Conservation (phyloP, 2,888 invertebrate species). For the Lobophora halterata region DNA sequence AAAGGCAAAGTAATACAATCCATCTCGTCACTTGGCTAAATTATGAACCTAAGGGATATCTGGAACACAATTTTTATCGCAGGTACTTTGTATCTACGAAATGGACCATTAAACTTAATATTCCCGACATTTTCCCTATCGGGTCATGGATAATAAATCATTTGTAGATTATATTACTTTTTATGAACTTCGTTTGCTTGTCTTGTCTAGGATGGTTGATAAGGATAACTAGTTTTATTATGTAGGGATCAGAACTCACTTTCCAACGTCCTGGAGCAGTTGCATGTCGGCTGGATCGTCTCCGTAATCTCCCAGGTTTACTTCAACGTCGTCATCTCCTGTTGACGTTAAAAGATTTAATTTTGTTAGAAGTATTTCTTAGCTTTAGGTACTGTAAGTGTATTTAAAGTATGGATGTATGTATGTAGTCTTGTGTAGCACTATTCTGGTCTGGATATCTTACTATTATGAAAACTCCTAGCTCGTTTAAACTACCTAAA, state of each 20-base stretch:
- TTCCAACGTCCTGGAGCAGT: conserved; percentile 84
- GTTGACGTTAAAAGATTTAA: too few relatives aligned
- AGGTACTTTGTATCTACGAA: conserved; percentile 13
- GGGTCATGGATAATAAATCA: conserved; percentile 18
- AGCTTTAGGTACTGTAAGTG: too few relatives aligned
- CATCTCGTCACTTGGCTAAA: conserved; percentile 9
- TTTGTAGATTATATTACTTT: conserved; percentile 16
- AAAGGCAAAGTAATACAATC: conserved; percentile 1
- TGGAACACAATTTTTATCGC: conserved; percentile 7
- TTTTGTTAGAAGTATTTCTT: too few relatives aligned
- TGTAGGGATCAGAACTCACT: conserved; percentile 75
- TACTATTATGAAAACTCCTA: too few relatives aligned
- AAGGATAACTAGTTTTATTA: conserved; percentile 5
- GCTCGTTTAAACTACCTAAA: too few relatives aligned
- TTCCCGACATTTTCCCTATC: conserved; percentile 17
- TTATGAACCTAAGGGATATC: neutral
- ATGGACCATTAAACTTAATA: conserved; percentile 21
- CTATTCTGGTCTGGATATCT: too few relatives aligned
- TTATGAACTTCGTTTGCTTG: conserved; percentile 15
- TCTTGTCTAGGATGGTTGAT: conserved; percentile 3
- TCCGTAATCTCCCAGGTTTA: conserved; percentile 79
- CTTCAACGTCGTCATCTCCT: conserved; percentile 76
- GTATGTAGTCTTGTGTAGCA: too few relatives aligned
- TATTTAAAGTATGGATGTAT: too few relatives aligned
- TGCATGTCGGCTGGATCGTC: conserved; percentile 85